Evolutionary conservation across 2,113 vertebrate genomes (phyloP), one percentile per base, ranked within the genome.

Genomic region (Oenanthe oenanthe): DNA sequence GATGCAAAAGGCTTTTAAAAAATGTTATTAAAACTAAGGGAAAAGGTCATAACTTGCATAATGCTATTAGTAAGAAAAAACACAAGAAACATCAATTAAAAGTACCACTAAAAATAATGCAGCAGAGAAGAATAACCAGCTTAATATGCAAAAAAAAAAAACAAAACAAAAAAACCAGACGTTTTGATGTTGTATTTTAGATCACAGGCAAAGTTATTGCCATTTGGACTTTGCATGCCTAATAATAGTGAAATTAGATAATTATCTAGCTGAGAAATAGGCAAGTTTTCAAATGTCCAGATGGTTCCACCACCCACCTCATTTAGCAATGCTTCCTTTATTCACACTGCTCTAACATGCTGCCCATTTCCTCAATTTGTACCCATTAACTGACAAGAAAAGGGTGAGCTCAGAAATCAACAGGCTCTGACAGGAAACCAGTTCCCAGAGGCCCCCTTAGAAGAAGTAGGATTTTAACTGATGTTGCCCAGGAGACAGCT

Each of bases 211-310:
- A 96, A 92, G 63, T 90, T 84, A 71, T 56, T 95, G 60, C 72
- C 86, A 4, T 90, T 96, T 94, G 53, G 90, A 94, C 48, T 83
- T 93, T 2, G 2, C 82, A 93, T 86, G 75, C 72, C 88, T 95
- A 95, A 96, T 94, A 96, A 96, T 93, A 97, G 82, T 86, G 85
- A 90, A 96, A 96, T 96, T 94, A 94, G 88, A 93, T 93, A 96
- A 97, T 95, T 96, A 95, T 86, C 95, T 96, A 96, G 80, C 85
- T 67, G 81, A 93, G 95, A 97, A 95, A 96, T 95, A 95, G 92
- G 94, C 96, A 96, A 97, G 85, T 96, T 96, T 96, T 96, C 95
- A 96, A 97, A 96, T 92, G 96, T 90, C 94, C 96, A 97, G 95
- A 97, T 97, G 96, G 96, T 96, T 95, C 92, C 36, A 96, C 94